These are phyloP conservation scores for Phymanthus crucifer DNA, from an alignment of 92 coral and sea anemone genomes.

Conservation along the genomic window DNA sequence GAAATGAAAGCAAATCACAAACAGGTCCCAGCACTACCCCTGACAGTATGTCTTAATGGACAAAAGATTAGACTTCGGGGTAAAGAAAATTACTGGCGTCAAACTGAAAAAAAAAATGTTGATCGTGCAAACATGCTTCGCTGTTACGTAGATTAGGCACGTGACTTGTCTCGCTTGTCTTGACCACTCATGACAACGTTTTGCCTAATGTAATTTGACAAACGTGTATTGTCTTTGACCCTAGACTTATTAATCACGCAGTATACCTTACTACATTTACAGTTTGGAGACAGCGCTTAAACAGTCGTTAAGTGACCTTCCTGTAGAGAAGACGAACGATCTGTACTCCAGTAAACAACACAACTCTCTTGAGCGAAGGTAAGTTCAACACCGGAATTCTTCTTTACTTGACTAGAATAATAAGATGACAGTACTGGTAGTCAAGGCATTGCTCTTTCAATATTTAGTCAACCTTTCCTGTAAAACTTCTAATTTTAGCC, in stretches of 20 bases:
- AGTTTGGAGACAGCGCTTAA: conserved; percentile 9
- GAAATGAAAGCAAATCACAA: too few relatives aligned
- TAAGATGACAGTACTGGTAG: not conserved
- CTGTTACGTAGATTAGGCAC: conserved; percentile 13
- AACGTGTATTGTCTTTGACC: conserved; percentile 42
- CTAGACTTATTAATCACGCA: conserved; percentile 30
- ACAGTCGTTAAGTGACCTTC: conserved; percentile 27
- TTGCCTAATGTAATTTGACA: conserved; percentile 47
- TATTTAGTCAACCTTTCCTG: not conserved
- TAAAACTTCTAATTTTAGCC: not conserved
- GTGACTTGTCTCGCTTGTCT: conserved; percentile 20
- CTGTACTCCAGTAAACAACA: conserved; percentile 5
- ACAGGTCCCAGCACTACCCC: not conserved
- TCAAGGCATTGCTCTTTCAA: not conserved
- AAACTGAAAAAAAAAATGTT: not conserved
- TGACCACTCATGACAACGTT: conserved; percentile 20
- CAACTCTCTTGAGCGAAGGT: conserved; percentile 17
- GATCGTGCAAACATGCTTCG: conserved; percentile 24
- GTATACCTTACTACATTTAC: conserved; percentile 28
- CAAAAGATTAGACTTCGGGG: not conserved
- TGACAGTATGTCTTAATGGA: not conserved
- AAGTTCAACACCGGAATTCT: not conserved
- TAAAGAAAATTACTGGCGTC: not conserved
- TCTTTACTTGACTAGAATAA: not conserved
- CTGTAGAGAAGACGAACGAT: not conserved